Conservation (phyloP, 2,888 invertebrate genomes). For the Phymatocera aterrima region DNA sequence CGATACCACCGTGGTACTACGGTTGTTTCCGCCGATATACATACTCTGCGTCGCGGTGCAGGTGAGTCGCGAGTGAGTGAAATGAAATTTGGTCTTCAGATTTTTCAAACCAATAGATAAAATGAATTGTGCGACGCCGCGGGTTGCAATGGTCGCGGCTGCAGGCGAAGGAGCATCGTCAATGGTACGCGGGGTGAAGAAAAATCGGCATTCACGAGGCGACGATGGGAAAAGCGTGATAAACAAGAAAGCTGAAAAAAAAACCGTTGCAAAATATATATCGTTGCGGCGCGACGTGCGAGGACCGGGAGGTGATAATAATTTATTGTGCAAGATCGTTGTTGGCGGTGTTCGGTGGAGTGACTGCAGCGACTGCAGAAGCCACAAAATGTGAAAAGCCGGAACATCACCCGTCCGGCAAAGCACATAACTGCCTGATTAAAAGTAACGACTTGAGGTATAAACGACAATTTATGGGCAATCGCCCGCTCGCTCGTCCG, state of each 20-base stretch:
- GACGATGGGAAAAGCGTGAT: neutral
- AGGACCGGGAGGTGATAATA: neutral
- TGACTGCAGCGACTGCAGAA: conserved; percentile 29
- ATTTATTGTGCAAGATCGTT: conserved; percentile 40
- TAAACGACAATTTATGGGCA: conserved; percentile 72
- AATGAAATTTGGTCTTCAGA: too few species aligned
- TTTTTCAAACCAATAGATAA: neutral
- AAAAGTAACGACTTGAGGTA: conserved; percentile 69
- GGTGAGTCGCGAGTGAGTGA: too few species aligned
- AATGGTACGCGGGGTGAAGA: too few species aligned
- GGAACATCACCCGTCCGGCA: conserved; percentile 57
- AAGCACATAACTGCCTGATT: conserved; percentile 69
- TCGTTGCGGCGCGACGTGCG: neutral
- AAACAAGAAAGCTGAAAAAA: neutral
- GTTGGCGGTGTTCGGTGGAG: conserved; percentile 11
- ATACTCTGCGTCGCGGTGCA: too few species aligned
- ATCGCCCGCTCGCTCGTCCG: conserved; percentile 58
- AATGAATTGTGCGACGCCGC: too few species aligned
- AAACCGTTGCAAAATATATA: neutral
- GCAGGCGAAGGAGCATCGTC: too few species aligned
- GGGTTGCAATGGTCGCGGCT: neutral
- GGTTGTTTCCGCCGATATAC: conserved; percentile 1
- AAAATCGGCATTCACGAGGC: neutral
- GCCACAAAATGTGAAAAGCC: conserved; percentile 57
- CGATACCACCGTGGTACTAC: neutral